These are phyloP conservation scores for Choloepus didactylus DNA, from an alignment of 2,797 vertebrate species.

Conservation along the genomic window DNA sequence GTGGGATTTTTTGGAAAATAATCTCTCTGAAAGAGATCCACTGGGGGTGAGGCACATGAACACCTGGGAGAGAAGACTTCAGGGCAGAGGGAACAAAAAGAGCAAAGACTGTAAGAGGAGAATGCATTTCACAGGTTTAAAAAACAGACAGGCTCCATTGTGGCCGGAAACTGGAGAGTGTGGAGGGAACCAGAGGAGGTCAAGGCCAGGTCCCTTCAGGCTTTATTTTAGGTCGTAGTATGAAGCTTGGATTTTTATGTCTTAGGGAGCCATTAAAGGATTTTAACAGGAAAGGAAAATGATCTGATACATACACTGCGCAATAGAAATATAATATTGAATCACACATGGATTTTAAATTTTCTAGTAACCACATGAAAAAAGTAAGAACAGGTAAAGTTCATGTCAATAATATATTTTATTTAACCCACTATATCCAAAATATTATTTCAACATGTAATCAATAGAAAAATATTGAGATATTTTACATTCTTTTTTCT, in stretches of 20 bases:
- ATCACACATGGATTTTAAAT: background rate
- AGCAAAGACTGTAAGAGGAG: background rate
- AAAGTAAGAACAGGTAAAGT: background rate
- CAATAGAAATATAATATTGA: background rate
- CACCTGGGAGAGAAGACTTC: background rate
- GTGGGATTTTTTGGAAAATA: background rate
- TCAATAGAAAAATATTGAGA: background rate
- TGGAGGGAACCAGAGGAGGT: background rate
- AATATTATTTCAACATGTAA: background rate
- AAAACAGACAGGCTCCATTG: background rate
- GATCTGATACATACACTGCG: background rate
- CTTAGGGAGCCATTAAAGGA: background rate
- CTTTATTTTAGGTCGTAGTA: background rate
- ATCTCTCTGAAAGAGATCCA: background rate
- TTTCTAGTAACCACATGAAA: background rate
- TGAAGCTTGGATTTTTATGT: background rate
- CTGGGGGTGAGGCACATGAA: background rate
- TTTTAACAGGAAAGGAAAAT: background rate
- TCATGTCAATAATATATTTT: background rate
- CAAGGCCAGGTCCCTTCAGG: background rate
- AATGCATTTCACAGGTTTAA: background rate
- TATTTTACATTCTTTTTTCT: constrained; percentile 10
- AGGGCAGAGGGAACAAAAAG: background rate
- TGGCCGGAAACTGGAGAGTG: background rate
- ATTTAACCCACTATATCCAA: background rate